Evolutionary conservation across 2,888 invertebrate genomes (phyloP).

Genomic region (Anagyrus pseudococci): DNA sequence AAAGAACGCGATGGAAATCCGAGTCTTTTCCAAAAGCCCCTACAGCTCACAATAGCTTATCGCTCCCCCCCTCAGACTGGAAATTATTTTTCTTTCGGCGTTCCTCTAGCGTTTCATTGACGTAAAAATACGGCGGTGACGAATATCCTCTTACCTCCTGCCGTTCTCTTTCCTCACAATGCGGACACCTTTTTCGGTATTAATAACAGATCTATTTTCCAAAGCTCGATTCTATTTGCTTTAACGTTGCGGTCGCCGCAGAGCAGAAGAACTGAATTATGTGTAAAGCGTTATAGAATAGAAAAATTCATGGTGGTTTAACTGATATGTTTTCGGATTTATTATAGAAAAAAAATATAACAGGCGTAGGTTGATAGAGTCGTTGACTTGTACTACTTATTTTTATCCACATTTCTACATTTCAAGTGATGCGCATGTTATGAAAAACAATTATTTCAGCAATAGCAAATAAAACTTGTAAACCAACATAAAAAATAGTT

Average conservation of each 20-base stretch:
- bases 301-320: too few relatives aligned
- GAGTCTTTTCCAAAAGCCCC: constrained; percentile 20
- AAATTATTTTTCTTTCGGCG: constrained; percentile 36
- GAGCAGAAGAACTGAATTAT: constrained; percentile 34
- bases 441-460: too few relatives aligned
- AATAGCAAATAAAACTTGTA: too few relatives aligned
- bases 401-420: too few relatives aligned
- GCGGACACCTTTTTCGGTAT: constrained; percentile 29
- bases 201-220: constrained; percentile 39
- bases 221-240: constrained; percentile 31
- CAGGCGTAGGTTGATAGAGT: too few relatives aligned
- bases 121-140: constrained; percentile 36
- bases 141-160: constrained; percentile 14
- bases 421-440: too few relatives aligned
- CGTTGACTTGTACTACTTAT: too few relatives aligned
- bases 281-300: too few relatives aligned
- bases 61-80: constrained; percentile 2
- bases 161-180: too few relatives aligned
- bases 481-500: too few relatives aligned
- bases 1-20: constrained; percentile 18
- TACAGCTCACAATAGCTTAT: constrained; percentile 33
- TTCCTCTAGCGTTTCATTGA: constrained; percentile 34
- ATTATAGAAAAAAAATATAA: too few relatives aligned
- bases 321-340: too few relatives aligned
- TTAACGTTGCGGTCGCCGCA: constrained; percentile 19